Conservation (phyloP, 2,113 vertebrate species). For the Gopherus flavomarginatus region DNA sequence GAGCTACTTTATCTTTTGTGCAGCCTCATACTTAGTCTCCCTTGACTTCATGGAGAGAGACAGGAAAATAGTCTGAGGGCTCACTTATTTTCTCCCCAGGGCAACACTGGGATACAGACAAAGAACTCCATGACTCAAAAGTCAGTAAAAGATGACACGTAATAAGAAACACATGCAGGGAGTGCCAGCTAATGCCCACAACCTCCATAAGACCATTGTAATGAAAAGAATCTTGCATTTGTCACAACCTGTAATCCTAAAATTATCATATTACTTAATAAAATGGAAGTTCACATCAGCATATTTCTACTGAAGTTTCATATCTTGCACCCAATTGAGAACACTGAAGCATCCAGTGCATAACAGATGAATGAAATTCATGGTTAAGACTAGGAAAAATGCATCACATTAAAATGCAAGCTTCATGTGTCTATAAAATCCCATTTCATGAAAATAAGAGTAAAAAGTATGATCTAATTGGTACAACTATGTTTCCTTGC, state of each 20-base stretch:
- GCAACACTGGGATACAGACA: slow-evolving; percentile 27
- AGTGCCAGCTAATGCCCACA: slow-evolving; percentile 26
- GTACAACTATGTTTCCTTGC: not conserved
- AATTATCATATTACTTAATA: slow-evolving; percentile 41
- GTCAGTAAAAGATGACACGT: slow-evolving; percentile 40
- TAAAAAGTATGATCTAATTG: not conserved
- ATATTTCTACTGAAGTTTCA: not conserved
- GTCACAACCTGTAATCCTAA: slow-evolving; percentile 52
- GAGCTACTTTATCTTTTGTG: slow-evolving; percentile 32
- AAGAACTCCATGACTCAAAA: slow-evolving; percentile 42
- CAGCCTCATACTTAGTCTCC: slow-evolving; percentile 32
- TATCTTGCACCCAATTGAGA: not conserved
- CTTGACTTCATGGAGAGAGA: slow-evolving; percentile 24
- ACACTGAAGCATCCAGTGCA: not conserved
- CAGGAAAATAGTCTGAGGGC: slow-evolving; percentile 37
- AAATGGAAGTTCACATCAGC: not conserved
- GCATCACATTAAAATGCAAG: not conserved
- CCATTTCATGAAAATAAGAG: not conserved
- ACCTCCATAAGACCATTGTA: slow-evolving; percentile 17
- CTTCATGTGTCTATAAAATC: not conserved
- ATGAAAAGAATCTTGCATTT: slow-evolving; percentile 49
- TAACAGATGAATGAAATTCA: not conserved
- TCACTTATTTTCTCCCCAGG: slow-evolving; percentile 50
- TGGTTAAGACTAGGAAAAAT: not conserved
- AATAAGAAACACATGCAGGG: slow-evolving; percentile 45